Evolutionary conservation across 2,888 invertebrate species (phyloP), one percentile per base, ranked within the genome.

Genomic region (Drosophila mimica): DNA sequence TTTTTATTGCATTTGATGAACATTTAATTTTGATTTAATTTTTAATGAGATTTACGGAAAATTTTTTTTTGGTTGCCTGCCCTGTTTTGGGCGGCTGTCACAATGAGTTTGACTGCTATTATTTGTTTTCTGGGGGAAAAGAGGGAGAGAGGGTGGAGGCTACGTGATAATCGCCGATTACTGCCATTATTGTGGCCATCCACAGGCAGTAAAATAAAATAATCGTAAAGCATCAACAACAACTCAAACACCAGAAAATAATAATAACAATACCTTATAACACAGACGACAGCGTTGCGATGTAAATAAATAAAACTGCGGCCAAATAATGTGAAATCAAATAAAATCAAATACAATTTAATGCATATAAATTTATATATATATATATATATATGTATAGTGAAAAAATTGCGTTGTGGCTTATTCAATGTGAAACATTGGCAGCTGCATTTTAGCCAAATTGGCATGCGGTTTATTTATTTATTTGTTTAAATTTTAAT

Each of bases 1-100:
- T 67, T 88, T 88, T 88, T 88, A 85, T 85, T 83, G 80, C 77
- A 88, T 79, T 88, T 83, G 85, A 85, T 79, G 80, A 85, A 73
- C 83, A 83, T 85, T 88, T 88, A 76, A 83, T 83, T 83, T 88
- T 82, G 86, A 83, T 83, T 88, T 88, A 82, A 88, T 88, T 83
- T 88, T 83, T 82, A 83, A 83, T 88, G 83, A 88, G 82, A 81
- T 76, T 81, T 81, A 67, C 76, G 68, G 68, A 52, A 53, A 36
- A 46, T 59, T 74, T 73, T 74, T 68, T 51, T 38, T 30, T 46
- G 15, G 46, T 1, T 31, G 34, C 30, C 38, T 49, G n/a, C 46
- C 38, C 58, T 34, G 25, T 62, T 66, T 76, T 69, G 81, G 76
- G 54, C 52, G 25, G 46, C 67, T 73, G 81, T 73, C 81, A 67